phyloP scores from a whole-genome alignment of 2,888 invertebrate species.

The Sphinx pinastri region DNA sequence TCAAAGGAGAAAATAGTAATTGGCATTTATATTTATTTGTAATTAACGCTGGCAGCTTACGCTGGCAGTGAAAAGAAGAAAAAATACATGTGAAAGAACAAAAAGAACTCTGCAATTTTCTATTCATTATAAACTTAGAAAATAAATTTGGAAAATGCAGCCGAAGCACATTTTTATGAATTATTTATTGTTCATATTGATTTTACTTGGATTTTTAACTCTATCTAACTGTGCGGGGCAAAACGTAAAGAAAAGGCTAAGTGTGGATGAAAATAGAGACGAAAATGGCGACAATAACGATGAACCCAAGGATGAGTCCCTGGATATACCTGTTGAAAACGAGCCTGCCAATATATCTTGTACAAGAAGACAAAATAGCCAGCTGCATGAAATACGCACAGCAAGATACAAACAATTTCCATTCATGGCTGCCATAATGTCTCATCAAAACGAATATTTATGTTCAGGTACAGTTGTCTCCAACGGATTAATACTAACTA shows the following conservation, averaged over 20 bases:
- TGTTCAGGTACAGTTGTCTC: slow-evolving; percentile 70
- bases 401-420: slow-evolving; percentile 66
- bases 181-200: slow-evolving; percentile 50
- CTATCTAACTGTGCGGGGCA: slow-evolving; percentile 51
- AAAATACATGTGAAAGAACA: slow-evolving; percentile 45
- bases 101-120: slow-evolving; percentile 55
- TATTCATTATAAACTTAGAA: slow-evolving; percentile 23
- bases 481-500: slow-evolving; percentile 69
- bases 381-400: slow-evolving; percentile 65
- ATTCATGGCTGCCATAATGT: slow-evolving; percentile 72
- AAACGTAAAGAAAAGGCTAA: slow-evolving; percentile 59
- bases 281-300: slow-evolving; percentile 63
- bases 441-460: slow-evolving; percentile 67
- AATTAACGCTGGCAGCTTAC: not conserved
- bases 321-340: slow-evolving; percentile 62
- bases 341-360: slow-evolving; percentile 59
- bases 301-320: slow-evolving; percentile 65
- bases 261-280: slow-evolving; percentile 65
- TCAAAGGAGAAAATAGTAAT: too few relatives aligned
- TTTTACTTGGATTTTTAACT: slow-evolving; percentile 50
- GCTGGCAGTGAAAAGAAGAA: slow-evolving; percentile 32
- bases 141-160: slow-evolving; percentile 51
- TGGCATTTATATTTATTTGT: too few relatives aligned
- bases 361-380: slow-evolving; percentile 61
- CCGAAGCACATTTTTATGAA: slow-evolving; percentile 46